These are phyloP conservation scores for Aptenodytes forsteri DNA, from an alignment of 2,113 vertebrate species.

Conservation along the genomic window DNA sequence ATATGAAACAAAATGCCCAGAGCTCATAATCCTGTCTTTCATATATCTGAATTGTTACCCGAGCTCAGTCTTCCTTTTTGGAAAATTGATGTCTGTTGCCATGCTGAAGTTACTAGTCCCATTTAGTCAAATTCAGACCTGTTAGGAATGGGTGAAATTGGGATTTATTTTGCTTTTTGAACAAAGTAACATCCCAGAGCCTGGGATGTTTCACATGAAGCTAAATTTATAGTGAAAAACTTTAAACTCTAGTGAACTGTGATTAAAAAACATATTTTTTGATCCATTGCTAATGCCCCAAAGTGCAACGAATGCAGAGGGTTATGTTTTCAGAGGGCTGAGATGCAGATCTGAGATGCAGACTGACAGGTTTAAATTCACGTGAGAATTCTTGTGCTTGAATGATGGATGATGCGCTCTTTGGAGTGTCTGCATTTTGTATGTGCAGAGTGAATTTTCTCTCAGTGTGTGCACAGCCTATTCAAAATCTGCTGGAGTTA, in stretches of 20 bases:
- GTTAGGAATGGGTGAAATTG: not conserved
- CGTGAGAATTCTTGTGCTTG: not conserved
- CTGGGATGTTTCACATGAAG: not conserved
- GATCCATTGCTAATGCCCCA: not conserved
- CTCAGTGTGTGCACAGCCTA: not conserved
- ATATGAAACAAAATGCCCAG: not conserved
- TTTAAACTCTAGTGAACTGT: not conserved
- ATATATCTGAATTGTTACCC: not conserved
- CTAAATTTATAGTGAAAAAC: not conserved
- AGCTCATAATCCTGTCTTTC: not conserved
- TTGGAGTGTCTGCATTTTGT: not conserved
- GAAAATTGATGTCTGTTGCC: not conserved
- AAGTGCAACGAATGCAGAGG: not conserved
- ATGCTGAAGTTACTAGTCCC: not conserved
- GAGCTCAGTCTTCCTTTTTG: not conserved
- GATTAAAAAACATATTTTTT: not conserved
- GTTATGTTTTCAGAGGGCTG: not conserved
- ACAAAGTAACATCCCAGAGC: not conserved
- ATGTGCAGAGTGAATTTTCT: not conserved
- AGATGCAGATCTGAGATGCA: not conserved
- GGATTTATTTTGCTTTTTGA: not conserved
- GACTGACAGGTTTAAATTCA: not conserved
- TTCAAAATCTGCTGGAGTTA: not conserved
- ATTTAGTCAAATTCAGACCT: not conserved
- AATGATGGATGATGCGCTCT: not conserved